phyloP scores from a whole-genome alignment of 2,113 vertebrate genomes.

The Tauraco erythrolophus region DNA sequence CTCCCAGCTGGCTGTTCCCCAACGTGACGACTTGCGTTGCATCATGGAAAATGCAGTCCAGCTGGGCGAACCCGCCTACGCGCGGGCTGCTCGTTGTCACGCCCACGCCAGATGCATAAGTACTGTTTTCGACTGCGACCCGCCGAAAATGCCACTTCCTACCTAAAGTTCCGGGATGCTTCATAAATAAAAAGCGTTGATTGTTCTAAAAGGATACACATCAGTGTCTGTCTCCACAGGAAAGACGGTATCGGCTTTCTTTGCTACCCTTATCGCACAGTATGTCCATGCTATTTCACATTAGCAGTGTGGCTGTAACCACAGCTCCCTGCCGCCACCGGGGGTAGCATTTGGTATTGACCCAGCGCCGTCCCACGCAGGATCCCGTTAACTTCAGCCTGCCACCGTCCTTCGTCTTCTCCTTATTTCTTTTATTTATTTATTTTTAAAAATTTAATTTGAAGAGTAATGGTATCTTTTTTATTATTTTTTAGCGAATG shows the following conservation, averaged over 20 bases:
- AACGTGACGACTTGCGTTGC: not conserved
- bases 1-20: too few species aligned
- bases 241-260: rapidly evolving
- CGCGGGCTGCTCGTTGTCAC: rapidly evolving
- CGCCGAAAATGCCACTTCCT: not conserved
- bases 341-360: rapidly evolving
- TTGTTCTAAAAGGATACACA: rapidly evolving
- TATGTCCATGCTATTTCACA: rapidly evolving
- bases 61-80: not conserved
- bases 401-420: rapidly evolving
- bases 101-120: rapidly evolving
- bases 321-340: rapidly evolving
- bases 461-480: not conserved
- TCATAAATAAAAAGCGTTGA: rapidly evolving
- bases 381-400: rapidly evolving
- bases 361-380: not conserved
- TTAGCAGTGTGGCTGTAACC: rapidly evolving
- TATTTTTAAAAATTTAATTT: not conserved
- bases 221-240: too few species aligned
- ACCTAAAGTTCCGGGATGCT: rapidly evolving
- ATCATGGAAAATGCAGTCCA: not conserved
- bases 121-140: rapidly evolving
- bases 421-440: too few species aligned
- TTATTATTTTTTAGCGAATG: too few species aligned
- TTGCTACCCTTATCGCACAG: rapidly evolving